Evolutionary conservation across 1,140 invertebrate genomes (phyloP).

Genomic region (Tigriopus japonicus): DNA sequence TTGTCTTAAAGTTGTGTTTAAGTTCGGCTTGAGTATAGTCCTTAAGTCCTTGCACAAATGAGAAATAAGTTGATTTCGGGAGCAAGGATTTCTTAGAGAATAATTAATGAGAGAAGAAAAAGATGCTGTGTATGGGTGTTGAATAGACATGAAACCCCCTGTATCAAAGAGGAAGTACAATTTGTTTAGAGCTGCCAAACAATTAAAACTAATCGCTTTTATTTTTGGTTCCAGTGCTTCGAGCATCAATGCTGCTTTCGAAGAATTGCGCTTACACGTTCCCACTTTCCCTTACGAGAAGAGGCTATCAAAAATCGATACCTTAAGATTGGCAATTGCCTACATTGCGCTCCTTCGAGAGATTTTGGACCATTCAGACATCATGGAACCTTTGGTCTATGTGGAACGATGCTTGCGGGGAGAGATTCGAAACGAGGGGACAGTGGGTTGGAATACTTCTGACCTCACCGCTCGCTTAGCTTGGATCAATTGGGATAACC

Average conservation of each 20-base stretch:
- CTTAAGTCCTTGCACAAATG: too few species aligned
- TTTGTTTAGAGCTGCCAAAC: too few species aligned
- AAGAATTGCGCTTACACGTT: constrained; percentile 78
- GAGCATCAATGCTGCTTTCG: constrained; percentile 98
- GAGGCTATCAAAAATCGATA: constrained; percentile 90
- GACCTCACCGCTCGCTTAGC: constrained; percentile 88
- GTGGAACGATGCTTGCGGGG: constrained; percentile 76
- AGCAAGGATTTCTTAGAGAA: too few species aligned
- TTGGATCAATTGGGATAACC: constrained; percentile 98
- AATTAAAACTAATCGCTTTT: too few species aligned
- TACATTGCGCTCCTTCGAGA: constrained; percentile 86
- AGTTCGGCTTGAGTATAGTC: too few species aligned
- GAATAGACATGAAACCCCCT: too few species aligned
- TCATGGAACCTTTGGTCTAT: constrained; percentile 67
- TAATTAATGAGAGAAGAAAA: too few species aligned
- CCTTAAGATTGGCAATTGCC: constrained; percentile 77
- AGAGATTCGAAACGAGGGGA: constrained; percentile 56
- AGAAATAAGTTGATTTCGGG: too few species aligned
- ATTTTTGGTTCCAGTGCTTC: constrained; percentile 8
- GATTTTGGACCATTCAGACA: constrained; percentile 58
- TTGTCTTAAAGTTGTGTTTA: too few species aligned
- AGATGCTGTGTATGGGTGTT: too few species aligned
- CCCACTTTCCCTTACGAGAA: constrained; percentile 98
- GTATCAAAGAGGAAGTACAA: too few species aligned
- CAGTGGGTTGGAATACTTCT: constrained; percentile 85